phyloP scores from a whole-genome alignment of 2,888 invertebrate species.

The Apodemia zela region DNA sequence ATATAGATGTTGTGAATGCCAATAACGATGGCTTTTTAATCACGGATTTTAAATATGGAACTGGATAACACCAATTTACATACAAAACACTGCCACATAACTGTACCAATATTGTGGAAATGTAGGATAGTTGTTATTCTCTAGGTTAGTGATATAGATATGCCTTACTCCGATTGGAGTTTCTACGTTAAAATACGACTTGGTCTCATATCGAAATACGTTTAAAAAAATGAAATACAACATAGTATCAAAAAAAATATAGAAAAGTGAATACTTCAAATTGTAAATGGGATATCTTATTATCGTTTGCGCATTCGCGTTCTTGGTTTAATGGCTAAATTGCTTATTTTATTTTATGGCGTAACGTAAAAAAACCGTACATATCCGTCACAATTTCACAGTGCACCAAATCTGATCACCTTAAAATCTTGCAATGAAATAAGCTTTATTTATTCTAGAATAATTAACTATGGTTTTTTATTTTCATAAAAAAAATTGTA shows the following conservation, averaged over 20 bases:
- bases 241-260: background rate
- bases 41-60: constrained; percentile 21
- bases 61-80: constrained; percentile 38
- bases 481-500: no score
- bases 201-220: background rate
- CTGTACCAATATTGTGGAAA: constrained; percentile 34
- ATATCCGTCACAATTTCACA: no score
- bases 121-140: constrained; percentile 32
- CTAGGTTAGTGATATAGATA: constrained; percentile 34
- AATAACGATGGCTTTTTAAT: constrained; percentile 23
- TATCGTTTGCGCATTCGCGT: no score
- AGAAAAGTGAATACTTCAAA: background rate
- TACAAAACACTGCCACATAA: constrained; percentile 41
- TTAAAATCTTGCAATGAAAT: no score
- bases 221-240: background rate
- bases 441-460: no score
- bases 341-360: no score
- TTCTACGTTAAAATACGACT: background rate
- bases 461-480: no score
- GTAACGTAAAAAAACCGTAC: no score
- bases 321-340: no score
- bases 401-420: no score
- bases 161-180: constrained; percentile 2
- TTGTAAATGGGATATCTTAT: no score
- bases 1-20: background rate